Evolutionary conservation across 2,797 vertebrate genomes (phyloP).

Genomic region (Eleutherodactylus coqui): DNA sequence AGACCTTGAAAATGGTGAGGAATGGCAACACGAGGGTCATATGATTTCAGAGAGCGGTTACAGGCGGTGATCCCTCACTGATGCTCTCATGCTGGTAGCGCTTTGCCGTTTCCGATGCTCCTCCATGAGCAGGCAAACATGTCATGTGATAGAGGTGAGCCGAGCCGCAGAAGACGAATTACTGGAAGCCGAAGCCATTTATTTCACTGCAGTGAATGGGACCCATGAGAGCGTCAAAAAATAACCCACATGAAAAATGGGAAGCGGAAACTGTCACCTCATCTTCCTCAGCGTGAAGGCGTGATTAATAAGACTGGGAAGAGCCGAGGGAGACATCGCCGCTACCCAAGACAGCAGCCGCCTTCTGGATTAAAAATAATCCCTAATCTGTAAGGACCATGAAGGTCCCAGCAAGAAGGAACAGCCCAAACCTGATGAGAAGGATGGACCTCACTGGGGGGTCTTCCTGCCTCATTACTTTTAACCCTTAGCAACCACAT

Average conservation of each 20-base stretch:
- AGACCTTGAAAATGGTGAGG: background rate
- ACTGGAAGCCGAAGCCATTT: conserved; percentile 10
- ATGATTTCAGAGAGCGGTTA: background rate
- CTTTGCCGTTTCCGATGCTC: background rate
- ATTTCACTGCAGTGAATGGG: background rate
- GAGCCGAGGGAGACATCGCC: background rate
- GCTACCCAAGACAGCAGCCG: conserved; percentile 6
- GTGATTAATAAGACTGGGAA: conserved; percentile 45
- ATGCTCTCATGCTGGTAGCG: background rate
- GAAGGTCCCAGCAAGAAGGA: background rate
- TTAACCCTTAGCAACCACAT: too few relatives aligned
- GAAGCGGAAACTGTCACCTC: conserved; percentile 42
- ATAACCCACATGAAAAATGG: conserved; percentile 50
- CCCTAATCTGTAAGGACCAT: background rate
- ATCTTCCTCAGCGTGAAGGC: conserved; percentile 45
- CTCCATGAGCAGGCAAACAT: background rate
- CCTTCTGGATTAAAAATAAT: conserved; percentile 18
- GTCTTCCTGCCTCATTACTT: too few relatives aligned
- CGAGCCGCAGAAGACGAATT: background rate
- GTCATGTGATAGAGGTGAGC: background rate
- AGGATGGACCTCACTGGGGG: background rate
- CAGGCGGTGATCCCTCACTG: background rate
- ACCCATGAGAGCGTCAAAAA: conserved; percentile 40
- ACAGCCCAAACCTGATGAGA: background rate
- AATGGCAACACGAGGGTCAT: too few relatives aligned